Evolutionary conservation across 2,888 invertebrate species (phyloP).

Genomic region (Oxyteleia sp.): DNA sequence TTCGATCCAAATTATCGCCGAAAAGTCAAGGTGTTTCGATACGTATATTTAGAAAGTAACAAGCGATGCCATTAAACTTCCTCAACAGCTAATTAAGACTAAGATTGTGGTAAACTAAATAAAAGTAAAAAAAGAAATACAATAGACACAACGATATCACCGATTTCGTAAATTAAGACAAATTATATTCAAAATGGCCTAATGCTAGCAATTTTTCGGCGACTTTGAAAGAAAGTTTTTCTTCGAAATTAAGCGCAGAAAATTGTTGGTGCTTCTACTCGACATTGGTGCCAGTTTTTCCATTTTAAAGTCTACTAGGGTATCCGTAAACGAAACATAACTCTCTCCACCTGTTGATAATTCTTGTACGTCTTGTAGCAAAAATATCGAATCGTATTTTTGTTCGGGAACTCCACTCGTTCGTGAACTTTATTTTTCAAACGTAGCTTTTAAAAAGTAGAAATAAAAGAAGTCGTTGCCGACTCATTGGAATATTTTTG

Average conservation of each 20-base stretch:
- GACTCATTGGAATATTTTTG: constrained; percentile 44
- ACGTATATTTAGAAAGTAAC: constrained; percentile 38
- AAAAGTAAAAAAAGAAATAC: too few species aligned
- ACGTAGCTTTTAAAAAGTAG: not conserved
- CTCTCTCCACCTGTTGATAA: constrained; percentile 50
- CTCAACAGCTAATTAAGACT: constrained; percentile 23
- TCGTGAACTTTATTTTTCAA: constrained; percentile 26
- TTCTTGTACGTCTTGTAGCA: constrained; percentile 17
- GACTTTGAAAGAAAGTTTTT: not conserved
- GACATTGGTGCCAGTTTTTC: constrained; percentile 44
- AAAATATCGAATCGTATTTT: constrained; percentile 1
- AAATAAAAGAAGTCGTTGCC: constrained; percentile 5
- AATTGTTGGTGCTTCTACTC: constrained; percentile 34
- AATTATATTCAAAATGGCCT: constrained; percentile 11
- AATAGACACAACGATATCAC: constrained; percentile 24
- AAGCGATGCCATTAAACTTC: constrained; percentile 40
- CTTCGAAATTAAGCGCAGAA: not conserved
- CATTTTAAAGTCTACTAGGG: constrained; percentile 23
- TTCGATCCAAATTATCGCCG: too few species aligned
- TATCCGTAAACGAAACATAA: constrained; percentile 38
- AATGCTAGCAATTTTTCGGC: constrained; percentile 19
- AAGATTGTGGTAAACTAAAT: too few species aligned
- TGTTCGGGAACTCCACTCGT: constrained; percentile 10
- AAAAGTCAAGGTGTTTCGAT: constrained; percentile 27
- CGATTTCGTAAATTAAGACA: constrained; percentile 4